Conservation (phyloP, 2,113 vertebrate genomes). For the Peromyscus maniculatus region DNA sequence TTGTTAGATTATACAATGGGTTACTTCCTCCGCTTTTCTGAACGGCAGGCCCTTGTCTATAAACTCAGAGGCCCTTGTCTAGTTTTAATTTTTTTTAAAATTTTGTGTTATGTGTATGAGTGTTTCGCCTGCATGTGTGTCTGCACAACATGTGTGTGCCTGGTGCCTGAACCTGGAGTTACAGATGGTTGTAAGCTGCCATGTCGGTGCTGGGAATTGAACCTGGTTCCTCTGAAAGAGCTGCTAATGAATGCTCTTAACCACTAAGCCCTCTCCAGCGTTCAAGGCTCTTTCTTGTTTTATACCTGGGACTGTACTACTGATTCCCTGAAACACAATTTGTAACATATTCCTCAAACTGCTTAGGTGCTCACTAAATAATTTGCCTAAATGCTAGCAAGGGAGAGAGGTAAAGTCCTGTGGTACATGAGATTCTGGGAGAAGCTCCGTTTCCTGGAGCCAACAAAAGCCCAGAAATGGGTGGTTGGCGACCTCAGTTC, state of each 20-base stretch:
- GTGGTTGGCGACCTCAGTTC: neutral
- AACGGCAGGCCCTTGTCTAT: neutral
- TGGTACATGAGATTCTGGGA: neutral
- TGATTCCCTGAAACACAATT: neutral
- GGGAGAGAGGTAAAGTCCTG: neutral
- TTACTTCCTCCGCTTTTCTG: neutral
- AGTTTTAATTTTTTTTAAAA: neutral
- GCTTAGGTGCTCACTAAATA: neutral
- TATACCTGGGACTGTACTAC: neutral
- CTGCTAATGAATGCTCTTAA: neutral
- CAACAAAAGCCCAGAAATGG: neutral
- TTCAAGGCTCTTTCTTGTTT: neutral
- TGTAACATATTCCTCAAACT: neutral
- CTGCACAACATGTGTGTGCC: neutral
- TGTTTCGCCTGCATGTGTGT: neutral
- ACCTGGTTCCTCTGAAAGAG: neutral
- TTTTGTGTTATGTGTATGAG: neutral
- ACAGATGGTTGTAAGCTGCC: neutral
- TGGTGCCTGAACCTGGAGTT: neutral
- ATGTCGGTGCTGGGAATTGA: neutral
- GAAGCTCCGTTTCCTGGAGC: neutral
- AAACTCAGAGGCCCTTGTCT: conserved; percentile 1
- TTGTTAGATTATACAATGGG: neutral
- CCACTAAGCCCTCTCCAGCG: neutral
- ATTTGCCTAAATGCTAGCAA: neutral